A percentile compares a stretch with the other conserved stretches of the same genome.
phyloP scores from a whole-genome alignment of 2,797 vertebrate species.

The Sebastes paucispinis region DNA sequence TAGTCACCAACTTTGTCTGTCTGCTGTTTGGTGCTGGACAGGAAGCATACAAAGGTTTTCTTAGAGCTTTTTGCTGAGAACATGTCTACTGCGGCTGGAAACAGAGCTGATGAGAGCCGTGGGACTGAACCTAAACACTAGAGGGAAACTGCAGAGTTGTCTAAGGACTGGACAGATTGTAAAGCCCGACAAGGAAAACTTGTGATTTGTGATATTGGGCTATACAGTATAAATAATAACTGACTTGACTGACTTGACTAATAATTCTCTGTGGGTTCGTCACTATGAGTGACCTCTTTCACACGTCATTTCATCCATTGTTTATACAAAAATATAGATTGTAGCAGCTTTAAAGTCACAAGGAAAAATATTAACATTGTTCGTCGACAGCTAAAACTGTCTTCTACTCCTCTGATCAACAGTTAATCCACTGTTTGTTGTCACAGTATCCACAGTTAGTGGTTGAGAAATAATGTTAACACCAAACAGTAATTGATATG shows the following conservation, averaged over 20 bases:
- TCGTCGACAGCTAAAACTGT: not conserved
- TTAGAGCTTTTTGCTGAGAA: not conserved
- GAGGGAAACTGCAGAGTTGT: not conserved
- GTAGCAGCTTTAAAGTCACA: not conserved
- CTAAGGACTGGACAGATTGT: not conserved
- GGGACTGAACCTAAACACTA: not conserved
- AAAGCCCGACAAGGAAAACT: not conserved
- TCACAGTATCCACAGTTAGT: not conserved
- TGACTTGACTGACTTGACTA: not conserved
- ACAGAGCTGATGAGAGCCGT: not conserved
- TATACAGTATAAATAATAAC: not conserved
- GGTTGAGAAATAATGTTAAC: slow-evolving; percentile 33
- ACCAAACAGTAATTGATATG: slow-evolving; percentile 65
- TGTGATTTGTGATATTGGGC: not conserved
- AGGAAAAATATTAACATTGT: not conserved
- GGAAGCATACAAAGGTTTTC: not conserved
- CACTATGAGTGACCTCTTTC: not conserved
- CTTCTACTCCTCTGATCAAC: not conserved
- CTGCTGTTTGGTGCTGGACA: not conserved
- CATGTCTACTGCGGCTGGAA: too few species aligned
- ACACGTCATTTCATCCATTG: not conserved
- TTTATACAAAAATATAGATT: not conserved
- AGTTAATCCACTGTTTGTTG: slow-evolving; percentile 1
- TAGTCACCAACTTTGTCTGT: too few species aligned
- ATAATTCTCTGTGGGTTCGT: not conserved